Evolutionary conservation across 2,888 invertebrate genomes (phyloP).

Genomic region (Metellina segmentata): DNA sequence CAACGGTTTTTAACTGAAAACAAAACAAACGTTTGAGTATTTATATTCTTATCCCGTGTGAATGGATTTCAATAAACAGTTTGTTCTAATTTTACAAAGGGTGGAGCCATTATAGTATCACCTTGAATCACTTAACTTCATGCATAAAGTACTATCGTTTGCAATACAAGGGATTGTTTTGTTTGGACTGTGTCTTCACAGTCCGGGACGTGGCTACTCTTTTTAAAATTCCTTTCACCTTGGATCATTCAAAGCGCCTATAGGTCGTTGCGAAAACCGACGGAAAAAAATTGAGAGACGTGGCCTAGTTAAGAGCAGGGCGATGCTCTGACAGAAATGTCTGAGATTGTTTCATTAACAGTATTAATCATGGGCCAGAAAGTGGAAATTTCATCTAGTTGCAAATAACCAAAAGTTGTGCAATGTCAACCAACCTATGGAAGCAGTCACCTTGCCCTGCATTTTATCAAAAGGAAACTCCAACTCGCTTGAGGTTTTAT

Average conservation of each 20-base stretch:
- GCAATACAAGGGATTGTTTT: too few relatives aligned
- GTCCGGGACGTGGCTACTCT: too few relatives aligned
- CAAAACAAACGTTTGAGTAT: too few relatives aligned
- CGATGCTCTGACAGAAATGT: conserved; percentile 11
- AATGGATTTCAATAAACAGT: too few relatives aligned
- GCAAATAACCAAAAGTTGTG: conserved; percentile 8
- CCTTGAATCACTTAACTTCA: too few relatives aligned
- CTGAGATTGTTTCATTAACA: conserved; percentile 9
- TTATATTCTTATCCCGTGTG: too few relatives aligned
- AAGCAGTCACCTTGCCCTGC: conserved; percentile 32
- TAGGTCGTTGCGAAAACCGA: not conserved
- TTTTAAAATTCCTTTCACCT: not conserved
- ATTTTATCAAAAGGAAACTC: not conserved
- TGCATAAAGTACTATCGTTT: too few relatives aligned
- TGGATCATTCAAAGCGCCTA: not conserved
- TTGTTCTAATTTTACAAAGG: too few relatives aligned
- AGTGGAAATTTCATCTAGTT: conserved; percentile 5
- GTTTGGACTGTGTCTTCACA: too few relatives aligned
- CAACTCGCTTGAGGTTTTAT: not conserved
- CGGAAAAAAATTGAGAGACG: not conserved
- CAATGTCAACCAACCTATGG: conserved; percentile 20
- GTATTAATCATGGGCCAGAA: not conserved
- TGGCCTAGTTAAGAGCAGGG: conserved; percentile 27
- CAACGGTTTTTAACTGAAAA: too few relatives aligned
- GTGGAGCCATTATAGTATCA: too few relatives aligned